These are phyloP conservation scores for Trachymyrmex cornetzi DNA, from an alignment of 1,140 invertebrate genomes.

Conservation along the genomic window DNA sequence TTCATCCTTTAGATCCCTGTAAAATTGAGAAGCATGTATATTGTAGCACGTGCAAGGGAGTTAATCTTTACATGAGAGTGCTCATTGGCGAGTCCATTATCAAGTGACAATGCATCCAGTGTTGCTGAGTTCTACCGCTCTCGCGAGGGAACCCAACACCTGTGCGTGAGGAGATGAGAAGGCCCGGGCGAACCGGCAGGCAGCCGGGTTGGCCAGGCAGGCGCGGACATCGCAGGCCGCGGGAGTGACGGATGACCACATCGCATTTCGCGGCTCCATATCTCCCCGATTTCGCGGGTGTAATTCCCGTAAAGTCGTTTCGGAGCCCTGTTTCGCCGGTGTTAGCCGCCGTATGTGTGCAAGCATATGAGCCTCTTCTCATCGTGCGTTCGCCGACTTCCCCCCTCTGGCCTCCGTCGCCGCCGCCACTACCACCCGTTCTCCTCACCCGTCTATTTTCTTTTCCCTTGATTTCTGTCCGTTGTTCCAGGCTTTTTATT, in stretches of 20 bases:
- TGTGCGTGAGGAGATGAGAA: conserved; percentile 46
- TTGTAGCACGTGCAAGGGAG: background rate
- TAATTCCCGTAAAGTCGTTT: conserved; percentile 87
- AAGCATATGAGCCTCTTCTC: conserved; percentile 51
- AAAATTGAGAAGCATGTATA: background rate
- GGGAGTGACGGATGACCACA: conserved; percentile 85
- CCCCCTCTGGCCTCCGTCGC: background rate
- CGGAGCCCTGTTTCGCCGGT: conserved; percentile 73
- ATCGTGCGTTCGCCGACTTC: conserved; percentile 35
- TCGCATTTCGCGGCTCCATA: conserved; percentile 86
- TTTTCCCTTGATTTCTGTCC: conserved; percentile 82
- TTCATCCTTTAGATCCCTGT: background rate
- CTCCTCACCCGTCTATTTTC: conserved; percentile 73
- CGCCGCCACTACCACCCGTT: background rate
- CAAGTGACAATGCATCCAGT: conserved; percentile 36
- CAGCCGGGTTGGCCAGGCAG: conserved; percentile 31
- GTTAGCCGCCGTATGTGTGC: conserved; percentile 60
- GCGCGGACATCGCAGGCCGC: conserved; percentile 77
- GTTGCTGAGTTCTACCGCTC: background rate
- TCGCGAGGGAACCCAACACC: conserved; percentile 58
- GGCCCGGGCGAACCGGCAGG: background rate
- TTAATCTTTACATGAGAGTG: conserved; percentile 30
- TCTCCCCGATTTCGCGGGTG: conserved; percentile 86
- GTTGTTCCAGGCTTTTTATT: conserved; percentile 74
- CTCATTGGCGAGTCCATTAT: conserved; percentile 26